Conservation (phyloP, 2,113 vertebrate species). For the Damaliscus lunatus region DNA sequence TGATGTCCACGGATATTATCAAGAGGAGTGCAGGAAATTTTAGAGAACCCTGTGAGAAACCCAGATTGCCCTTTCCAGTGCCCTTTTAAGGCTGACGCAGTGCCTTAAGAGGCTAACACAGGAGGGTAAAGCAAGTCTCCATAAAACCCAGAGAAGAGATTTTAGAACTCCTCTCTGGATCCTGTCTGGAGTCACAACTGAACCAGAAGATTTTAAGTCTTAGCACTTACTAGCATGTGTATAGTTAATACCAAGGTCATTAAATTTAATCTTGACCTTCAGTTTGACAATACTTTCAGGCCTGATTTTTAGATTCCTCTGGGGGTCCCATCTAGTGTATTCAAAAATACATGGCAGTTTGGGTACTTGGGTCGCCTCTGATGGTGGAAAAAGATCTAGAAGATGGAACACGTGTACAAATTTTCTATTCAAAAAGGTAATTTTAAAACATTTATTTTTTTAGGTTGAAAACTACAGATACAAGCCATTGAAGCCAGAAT, state of each 20-base stretch:
- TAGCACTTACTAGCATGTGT: neutral
- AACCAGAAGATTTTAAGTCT: neutral
- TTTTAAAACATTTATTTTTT: neutral
- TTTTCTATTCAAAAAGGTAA: neutral
- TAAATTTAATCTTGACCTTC: neutral
- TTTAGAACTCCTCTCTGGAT: conserved; percentile 53
- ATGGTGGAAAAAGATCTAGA: neutral
- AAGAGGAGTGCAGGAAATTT: neutral
- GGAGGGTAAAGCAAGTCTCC: conserved; percentile 85
- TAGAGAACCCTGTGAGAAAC: neutral
- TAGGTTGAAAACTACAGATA: neutral
- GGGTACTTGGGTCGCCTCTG: neutral
- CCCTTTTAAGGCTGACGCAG: conserved; percentile 53
- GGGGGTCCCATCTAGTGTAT: neutral
- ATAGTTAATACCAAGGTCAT: neutral
- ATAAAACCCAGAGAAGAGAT: conserved; percentile 75
- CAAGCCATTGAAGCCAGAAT: neutral
- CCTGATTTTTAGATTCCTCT: conserved; percentile 56
- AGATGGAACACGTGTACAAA: neutral
- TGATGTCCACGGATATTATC: fast-evolving
- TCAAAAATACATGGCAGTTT: neutral
- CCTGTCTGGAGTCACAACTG: conserved; percentile 74
- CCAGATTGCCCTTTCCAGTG: conserved; percentile 63
- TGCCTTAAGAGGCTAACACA: conserved; percentile 86
- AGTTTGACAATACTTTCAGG: neutral